Percentiles rank a stretch among this genome's conserved stretches.
Conservation (phyloP, 92 coral and sea anemone species). For the Phenganax marumi region DNA sequence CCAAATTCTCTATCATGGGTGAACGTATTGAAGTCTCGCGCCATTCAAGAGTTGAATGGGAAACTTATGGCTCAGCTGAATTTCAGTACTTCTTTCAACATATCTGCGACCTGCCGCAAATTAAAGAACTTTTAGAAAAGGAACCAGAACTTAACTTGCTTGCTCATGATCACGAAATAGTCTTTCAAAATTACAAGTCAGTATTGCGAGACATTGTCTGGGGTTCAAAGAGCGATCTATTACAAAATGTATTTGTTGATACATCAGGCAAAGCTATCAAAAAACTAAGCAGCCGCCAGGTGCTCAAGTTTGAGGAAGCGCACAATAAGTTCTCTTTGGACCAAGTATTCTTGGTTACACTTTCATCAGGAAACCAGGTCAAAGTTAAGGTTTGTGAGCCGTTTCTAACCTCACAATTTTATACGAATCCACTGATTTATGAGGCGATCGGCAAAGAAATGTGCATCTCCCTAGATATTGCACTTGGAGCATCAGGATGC, state of each 20-base stretch:
- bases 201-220: neutral
- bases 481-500: constrained; percentile 12
- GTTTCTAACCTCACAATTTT: neutral
- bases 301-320: neutral
- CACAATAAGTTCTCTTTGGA: neutral
- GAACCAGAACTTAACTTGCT: constrained; percentile 9
- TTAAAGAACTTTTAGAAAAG: constrained; percentile 10
- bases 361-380: neutral
- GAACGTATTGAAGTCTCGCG: neutral
- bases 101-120: constrained; percentile 23
- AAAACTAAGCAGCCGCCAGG: neutral
- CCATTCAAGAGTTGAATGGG: constrained; percentile 11
- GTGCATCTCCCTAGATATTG: neutral
- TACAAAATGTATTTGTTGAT: neutral
- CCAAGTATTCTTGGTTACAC: neutral
- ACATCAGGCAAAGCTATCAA: neutral
- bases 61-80: constrained; percentile 4
- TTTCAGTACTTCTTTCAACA: constrained; percentile 6
- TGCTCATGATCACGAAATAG: constrained; percentile 11
- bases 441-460: neutral
- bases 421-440: neutral
- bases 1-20: neutral
- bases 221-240: neutral
- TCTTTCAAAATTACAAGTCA: neutral
- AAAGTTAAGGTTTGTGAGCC: neutral